phyloP scores from a whole-genome alignment of 1,140 invertebrate genomes.

The Diorhabda carinulata region DNA sequence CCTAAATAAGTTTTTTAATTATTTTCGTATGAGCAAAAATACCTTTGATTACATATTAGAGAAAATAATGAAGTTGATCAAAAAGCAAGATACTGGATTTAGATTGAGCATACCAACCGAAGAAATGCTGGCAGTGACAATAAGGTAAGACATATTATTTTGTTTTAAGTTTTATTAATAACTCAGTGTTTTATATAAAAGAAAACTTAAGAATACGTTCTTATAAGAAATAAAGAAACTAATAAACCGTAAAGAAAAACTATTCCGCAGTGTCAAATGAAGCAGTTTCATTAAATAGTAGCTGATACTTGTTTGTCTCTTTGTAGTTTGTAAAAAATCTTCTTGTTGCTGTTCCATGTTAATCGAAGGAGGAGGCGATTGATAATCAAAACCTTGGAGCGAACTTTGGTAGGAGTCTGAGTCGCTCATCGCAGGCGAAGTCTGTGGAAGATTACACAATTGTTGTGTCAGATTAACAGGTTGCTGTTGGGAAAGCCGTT shows the following conservation, averaged over 20 bases:
- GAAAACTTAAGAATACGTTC: neutral
- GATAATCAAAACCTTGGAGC: neutral
- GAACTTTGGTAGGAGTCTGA: neutral
- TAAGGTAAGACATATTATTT: neutral
- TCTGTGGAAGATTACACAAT: neutral
- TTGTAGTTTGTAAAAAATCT: neutral
- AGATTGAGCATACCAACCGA: neutral
- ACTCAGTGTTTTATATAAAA: neutral
- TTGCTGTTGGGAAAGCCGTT: neutral
- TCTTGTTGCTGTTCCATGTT: neutral
- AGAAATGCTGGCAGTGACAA: neutral
- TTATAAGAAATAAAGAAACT: neutral
- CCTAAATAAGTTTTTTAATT: too few species aligned
- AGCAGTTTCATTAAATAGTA: neutral
- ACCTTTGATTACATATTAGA: too few species aligned
- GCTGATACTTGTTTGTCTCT: neutral
- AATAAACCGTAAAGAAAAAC: too few species aligned
- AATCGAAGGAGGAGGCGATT: neutral
- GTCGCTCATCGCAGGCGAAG: neutral
- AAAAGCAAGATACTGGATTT: neutral
- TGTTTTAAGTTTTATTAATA: neutral
- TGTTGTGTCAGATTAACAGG: neutral
- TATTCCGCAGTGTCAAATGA: too few species aligned
- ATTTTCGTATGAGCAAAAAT: too few species aligned
- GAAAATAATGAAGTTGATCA: too few species aligned